Conservation (phyloP, 2,113 vertebrate genomes). For the Misgurnus anguillicaudatus region DNA sequence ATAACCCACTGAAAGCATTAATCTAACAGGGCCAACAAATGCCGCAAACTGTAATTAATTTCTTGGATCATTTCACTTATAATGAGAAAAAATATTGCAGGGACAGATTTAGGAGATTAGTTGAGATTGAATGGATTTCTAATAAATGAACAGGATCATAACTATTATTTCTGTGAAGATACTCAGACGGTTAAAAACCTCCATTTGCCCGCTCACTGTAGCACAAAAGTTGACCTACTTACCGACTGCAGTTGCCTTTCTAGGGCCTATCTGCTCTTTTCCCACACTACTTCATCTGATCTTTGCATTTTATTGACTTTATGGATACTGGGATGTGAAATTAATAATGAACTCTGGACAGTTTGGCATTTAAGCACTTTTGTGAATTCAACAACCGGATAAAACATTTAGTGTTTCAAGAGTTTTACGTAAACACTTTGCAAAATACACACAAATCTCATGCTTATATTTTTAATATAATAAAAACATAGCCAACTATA, state of each 20-base stretch:
- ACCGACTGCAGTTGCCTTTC: conserved; percentile 65
- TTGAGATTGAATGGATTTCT: background rate
- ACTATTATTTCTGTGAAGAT: conserved; percentile 45
- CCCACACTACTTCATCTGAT: conserved; percentile 2
- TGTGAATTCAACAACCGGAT: background rate
- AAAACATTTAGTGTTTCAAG: too few relatives aligned
- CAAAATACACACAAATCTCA: too few relatives aligned
- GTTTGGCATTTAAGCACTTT: background rate
- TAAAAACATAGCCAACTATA: too few relatives aligned
- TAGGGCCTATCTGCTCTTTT: conserved; percentile 42
- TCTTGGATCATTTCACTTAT: background rate
- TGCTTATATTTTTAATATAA: too few relatives aligned
- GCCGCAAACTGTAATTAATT: background rate
- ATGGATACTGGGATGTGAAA: background rate
- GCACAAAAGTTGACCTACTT: conserved; percentile 79
- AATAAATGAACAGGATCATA: conserved; percentile 8
- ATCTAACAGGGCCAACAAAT: background rate
- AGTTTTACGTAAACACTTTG: too few relatives aligned
- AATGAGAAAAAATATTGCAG: background rate
- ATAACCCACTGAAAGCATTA: background rate
- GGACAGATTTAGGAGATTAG: background rate
- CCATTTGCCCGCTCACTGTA: conserved; percentile 66
- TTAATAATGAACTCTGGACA: background rate
- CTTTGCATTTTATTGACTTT: background rate
- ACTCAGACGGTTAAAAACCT: conserved; percentile 8